These are phyloP conservation scores for Diacarnus erythraeanus DNA, from an alignment of 37 sponge, comb jelly and placozoan species.

Conservation along the genomic window DNA sequence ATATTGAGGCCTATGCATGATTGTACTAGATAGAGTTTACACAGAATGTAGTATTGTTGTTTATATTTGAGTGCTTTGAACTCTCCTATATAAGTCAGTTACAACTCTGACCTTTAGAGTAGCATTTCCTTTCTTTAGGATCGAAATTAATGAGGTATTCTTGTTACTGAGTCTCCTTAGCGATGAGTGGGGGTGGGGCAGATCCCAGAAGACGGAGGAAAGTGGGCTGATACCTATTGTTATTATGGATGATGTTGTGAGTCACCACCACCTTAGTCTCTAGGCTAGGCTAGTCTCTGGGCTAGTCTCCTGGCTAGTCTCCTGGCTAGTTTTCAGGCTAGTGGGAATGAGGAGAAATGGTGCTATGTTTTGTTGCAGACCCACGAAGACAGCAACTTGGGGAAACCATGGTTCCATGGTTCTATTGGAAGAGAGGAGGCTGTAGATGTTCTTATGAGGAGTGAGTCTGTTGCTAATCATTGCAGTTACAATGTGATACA, in stretches of 20 bases:
- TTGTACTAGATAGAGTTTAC: too few species aligned
- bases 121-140: too few species aligned
- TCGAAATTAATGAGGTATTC: slow-evolving; percentile 75
- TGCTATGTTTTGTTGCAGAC: slow-evolving; percentile 8
- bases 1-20: too few species aligned
- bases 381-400: slow-evolving; percentile 53
- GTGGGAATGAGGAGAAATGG: not conserved
- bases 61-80: too few species aligned
- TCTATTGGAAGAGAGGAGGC: slow-evolving; percentile 63
- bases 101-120: too few species aligned
- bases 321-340: not conserved
- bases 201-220: slow-evolving; percentile 65
- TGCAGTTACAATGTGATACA: not conserved
- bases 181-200: slow-evolving; percentile 88
- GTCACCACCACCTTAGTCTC: slow-evolving; percentile 7
- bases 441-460: slow-evolving; percentile 41
- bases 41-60: too few species aligned
- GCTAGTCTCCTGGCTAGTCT: not conserved
- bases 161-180: slow-evolving; percentile 58
- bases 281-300: not conserved
- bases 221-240: slow-evolving; percentile 82
- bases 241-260: slow-evolving; percentile 80
- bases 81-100: too few species aligned
- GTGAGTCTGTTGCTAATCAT: slow-evolving; percentile 51
- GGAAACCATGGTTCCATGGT: slow-evolving; percentile 75